Base-by-base conservation (phyloP, 2,113 vertebrate genomes). In the Nothocercus julius region DNA sequence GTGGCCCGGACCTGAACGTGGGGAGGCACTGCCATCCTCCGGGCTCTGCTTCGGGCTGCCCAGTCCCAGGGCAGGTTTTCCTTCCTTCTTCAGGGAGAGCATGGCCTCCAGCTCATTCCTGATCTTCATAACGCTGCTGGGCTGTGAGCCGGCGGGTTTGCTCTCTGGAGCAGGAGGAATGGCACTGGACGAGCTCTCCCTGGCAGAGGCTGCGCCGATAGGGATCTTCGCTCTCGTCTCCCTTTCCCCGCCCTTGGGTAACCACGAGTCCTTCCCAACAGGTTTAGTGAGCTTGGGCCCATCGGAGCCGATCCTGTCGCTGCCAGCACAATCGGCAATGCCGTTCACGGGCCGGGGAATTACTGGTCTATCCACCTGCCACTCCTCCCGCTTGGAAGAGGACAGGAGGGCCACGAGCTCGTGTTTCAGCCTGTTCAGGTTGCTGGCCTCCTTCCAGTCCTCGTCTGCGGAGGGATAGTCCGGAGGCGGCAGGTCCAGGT, bases 51-150 rank as follows among this genome's bases (percentile, higher is more conserved):
- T 98, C 51, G 93, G 95, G 14, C 93, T 93, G 87, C 94, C 19
- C 11, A 77, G 51, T 12, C 76, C 85, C 8, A 11, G 7, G 2
- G 78, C 36, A 36, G 97, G 92, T 21, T 95, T 97, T 58, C 93
- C 81, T 11, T 98, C 97, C 85, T 98, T 98, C 15, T 95, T 92
- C 40, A 94, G 82, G 13, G 97, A 90, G 38, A 98, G 87, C 44
- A 97, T 85, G 34, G 98, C 98, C 91, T 98, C 98, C 88, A 98
- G 94, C 93, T 98, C 97, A 0, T 81, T 96, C 76, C 96, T 96
- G 94, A 98, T 97, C 2, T 95, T 97, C 93, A 82, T 87, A 81
- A 98, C 98, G 0, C 95, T 98, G 90, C 49, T 82, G 74, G 89
- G n/a, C 34, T 95, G 94, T 0, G 18, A 2, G 17, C 85, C 32